Percentiles rank a stretch among this genome's conserved stretches.
Conservation (phyloP, 1,140 invertebrate genomes). For the Planococcus citri region DNA sequence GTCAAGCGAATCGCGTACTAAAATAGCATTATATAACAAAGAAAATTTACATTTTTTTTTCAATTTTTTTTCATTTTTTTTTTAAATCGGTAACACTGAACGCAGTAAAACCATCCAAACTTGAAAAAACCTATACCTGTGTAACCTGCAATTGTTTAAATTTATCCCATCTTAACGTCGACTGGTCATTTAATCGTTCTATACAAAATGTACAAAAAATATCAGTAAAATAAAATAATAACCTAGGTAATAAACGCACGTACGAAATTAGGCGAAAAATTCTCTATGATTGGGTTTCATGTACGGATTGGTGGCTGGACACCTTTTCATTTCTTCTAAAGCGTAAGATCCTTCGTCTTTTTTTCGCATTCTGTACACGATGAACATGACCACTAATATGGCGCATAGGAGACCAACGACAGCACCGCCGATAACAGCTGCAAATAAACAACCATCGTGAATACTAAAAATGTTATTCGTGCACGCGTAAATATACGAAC, state of each 20-base stretch:
- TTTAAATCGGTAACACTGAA: constrained; percentile 2
- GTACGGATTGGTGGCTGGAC: constrained; percentile 79
- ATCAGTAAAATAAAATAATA: background rate
- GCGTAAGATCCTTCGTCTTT: constrained; percentile 99
- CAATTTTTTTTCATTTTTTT: background rate
- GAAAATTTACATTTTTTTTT: background rate
- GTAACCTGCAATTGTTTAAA: background rate
- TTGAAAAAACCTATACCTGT: background rate
- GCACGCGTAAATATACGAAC: background rate
- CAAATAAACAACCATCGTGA: constrained; percentile 28
- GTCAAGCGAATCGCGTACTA: constrained; percentile 5
- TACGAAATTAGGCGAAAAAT: constrained; percentile 71
- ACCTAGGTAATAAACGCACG: background rate
- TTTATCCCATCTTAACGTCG: background rate
- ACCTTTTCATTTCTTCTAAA: constrained; percentile 89
- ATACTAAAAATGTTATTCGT: background rate
- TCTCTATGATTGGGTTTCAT: constrained; percentile 82
- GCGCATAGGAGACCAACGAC: constrained; percentile 93
- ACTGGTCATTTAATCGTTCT: background rate
- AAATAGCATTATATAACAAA: background rate
- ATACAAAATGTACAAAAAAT: constrained; percentile 2
- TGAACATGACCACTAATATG: constrained; percentile 98
- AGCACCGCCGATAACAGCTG: constrained; percentile 95
- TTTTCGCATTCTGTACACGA: constrained; percentile 98
- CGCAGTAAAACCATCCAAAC: background rate